Conservation (phyloP, 2,888 invertebrate genomes). For the Agrilus cyanescens region DNA sequence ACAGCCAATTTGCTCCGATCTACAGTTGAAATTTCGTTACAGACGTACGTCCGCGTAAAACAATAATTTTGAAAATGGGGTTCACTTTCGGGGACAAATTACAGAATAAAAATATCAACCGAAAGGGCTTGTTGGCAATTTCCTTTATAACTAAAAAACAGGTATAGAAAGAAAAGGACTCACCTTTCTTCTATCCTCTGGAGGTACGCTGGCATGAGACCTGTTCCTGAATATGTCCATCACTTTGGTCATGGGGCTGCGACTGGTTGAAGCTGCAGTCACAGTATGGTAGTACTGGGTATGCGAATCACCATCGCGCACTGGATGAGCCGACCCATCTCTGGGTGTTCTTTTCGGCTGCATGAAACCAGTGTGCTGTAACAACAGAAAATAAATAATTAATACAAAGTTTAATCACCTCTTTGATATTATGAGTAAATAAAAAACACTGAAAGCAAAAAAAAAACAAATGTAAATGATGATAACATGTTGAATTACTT, state of each 20-base stretch:
- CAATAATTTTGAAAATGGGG: too few relatives aligned
- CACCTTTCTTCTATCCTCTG: constrained; percentile 60
- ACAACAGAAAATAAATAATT: constrained; percentile 14
- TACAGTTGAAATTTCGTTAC: too few relatives aligned
- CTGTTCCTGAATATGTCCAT: constrained; percentile 82
- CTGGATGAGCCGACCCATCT: constrained; percentile 63
- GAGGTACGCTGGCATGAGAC: constrained; percentile 56
- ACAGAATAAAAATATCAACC: too few relatives aligned
- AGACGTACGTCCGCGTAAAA: too few relatives aligned
- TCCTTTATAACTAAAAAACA: too few relatives aligned
- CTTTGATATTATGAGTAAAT: background rate
- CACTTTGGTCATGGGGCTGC: constrained; percentile 79
- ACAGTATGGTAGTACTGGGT: constrained; percentile 62
- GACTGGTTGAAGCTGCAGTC: constrained; percentile 49
- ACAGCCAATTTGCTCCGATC: too few relatives aligned
- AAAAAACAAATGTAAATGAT: background rate
- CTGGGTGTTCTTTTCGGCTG: constrained; percentile 37
- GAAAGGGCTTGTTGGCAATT: too few relatives aligned
- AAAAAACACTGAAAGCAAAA: background rate
- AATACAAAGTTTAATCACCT: background rate
- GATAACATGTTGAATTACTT: too few relatives aligned
- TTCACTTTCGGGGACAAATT: too few relatives aligned
- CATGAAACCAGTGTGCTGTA: constrained; percentile 41
- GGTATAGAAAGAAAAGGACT: constrained; percentile 27
- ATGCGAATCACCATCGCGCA: constrained; percentile 42